Base-by-base conservation (phyloP, 2,797 vertebrate species). In the Thaleichthys pacificus region DNA sequence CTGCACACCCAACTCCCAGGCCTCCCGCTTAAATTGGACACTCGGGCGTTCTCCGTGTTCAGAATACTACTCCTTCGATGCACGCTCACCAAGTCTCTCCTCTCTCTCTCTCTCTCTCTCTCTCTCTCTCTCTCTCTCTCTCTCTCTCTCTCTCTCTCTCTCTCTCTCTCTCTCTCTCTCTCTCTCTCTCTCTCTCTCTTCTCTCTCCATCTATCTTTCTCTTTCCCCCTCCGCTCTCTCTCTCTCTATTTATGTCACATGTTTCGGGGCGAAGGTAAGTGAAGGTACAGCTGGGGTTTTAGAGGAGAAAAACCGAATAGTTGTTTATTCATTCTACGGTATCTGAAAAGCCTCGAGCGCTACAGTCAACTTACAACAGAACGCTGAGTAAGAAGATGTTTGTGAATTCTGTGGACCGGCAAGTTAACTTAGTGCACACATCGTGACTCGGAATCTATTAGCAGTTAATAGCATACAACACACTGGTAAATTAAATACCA, bases 11-110 rank as follows among this genome's bases (percentile, higher is more conserved):
- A 86, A 90, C 86, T 92, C 91, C 88, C 91, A 79, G 80, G 85
- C 83, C 88, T 80, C 80, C 87, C 76, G 79, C 85, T 91, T 90
- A 93, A 92, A 93, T 89, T 90, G 90, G 88, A 89, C 80, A 80
- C 83, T 87, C 89, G 84, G 80, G 82, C 82, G 86, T 83, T 78
- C 75, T 70, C 80, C 89, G 81, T 84, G 82, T 69, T 54, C 12
- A n/a, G 81, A 71, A 85, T 79, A 82, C 64, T 64, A 62, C n/a
- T 32, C n/a, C 4, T 56, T n/a, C 15, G n/a, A 17, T n/a, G 51
- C 51, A 56, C 51, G 19, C 8, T 17, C 19, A 56, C 56, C 30
- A 17, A 63, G 7, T 51, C 4, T 9, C 67, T n/a, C 42, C 47
- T 38, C 35, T 61, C 54, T 69, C 47, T 49, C 11, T 49, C 47